phyloP scores from a whole-genome alignment of 2,113 vertebrate species.

The Barnardius zonarius region DNA sequence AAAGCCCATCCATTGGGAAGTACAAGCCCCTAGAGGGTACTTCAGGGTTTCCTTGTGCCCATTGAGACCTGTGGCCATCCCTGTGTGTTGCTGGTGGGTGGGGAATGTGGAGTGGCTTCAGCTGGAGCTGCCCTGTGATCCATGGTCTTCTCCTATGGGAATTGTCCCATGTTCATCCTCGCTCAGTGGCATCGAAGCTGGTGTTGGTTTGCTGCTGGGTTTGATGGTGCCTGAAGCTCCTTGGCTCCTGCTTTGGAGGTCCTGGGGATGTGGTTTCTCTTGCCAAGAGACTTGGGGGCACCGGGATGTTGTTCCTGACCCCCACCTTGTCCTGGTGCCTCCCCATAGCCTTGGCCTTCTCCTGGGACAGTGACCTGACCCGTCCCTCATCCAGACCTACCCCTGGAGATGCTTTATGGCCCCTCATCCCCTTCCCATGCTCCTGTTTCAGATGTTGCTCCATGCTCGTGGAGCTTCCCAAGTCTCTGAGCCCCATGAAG shows the following conservation, averaged over 20 bases:
- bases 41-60: neutral
- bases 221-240: neutral
- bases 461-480: neutral
- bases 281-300: neutral
- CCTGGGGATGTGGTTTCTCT: neutral
- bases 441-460: neutral
- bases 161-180: fast-evolving
- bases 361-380: neutral
- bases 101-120: neutral
- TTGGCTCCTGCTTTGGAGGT: neutral
- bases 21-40: fast-evolving
- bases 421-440: neutral
- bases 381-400: neutral
- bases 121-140: fast-evolving
- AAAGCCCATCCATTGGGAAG: neutral
- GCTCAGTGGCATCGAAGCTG: neutral
- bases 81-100: neutral
- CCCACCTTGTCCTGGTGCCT: neutral
- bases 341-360: neutral
- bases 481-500: neutral
- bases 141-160: neutral
- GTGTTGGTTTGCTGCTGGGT: neutral
- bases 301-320: neutral
- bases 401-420: neutral
- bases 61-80: neutral